phyloP scores from a whole-genome alignment of 1,140 invertebrate species.

The Monochamus saltuarius region DNA sequence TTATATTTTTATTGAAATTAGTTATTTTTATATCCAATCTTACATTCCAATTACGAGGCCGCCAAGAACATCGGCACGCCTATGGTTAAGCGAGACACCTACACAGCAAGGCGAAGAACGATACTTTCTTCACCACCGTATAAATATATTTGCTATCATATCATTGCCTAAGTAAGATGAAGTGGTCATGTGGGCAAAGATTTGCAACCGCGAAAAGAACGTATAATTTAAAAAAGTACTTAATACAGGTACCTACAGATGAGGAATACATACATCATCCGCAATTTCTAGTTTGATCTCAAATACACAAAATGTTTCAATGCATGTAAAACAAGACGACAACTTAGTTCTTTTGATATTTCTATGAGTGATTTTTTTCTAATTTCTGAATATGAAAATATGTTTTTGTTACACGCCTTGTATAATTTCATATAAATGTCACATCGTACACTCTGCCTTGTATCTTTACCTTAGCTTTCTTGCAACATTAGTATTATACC shows the following conservation, averaged over 20 bases:
- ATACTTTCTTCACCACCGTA: neutral
- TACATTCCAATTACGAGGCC: conserved; percentile 26
- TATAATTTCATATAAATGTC: too few species aligned
- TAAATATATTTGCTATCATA: neutral
- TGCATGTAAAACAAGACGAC: too few species aligned
- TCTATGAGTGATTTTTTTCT: too few species aligned
- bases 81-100: conserved; percentile 7
- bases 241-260: neutral
- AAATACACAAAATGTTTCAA: too few species aligned
- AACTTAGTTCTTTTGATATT: too few species aligned
- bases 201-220: neutral
- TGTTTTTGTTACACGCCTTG: too few species aligned
- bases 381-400: too few species aligned
- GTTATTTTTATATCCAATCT: conserved; percentile 16
- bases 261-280: neutral
- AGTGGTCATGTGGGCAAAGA: too few species aligned
- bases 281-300: too few species aligned
- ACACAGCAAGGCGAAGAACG: conserved; percentile 6
- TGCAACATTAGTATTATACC: too few species aligned
- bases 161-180: neutral
- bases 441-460: too few species aligned
- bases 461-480: too few species aligned
- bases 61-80: conserved; percentile 3
- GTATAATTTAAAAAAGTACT: neutral
- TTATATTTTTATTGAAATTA: neutral